Percentiles rank a stretch among this genome's conserved stretches.
Conservation (phyloP, 35 echinoderm and acorn worm species). For the Ophiothrix spiculata region DNA sequence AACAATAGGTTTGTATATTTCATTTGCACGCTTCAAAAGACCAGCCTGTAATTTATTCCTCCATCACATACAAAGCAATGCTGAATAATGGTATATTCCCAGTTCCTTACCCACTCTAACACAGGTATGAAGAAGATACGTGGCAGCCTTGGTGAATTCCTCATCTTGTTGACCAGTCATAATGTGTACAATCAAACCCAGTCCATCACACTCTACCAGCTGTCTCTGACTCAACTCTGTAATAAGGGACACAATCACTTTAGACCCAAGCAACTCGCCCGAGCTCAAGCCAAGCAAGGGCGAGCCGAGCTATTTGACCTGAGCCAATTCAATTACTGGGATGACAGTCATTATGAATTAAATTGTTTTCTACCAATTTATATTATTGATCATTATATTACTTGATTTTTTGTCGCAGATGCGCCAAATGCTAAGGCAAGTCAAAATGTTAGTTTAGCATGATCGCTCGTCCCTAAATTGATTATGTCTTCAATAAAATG, state of each 20-base stretch:
- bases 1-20: no score
- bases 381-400: no score
- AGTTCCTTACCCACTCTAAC: slow-evolving; percentile 38
- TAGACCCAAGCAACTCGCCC: background rate
- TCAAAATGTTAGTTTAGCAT: background rate
- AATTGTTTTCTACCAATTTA: no score
- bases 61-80: no score
- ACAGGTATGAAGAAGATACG: slow-evolving; percentile 65
- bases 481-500: no score
- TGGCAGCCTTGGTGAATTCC: slow-evolving; percentile 70
- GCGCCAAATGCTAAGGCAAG: background rate
- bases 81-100: background rate
- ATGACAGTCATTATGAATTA: no score
- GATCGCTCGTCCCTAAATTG: no score
- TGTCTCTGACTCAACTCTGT: slow-evolving; percentile 64
- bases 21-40: no score
- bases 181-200: slow-evolving; percentile 47
- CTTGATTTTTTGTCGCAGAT: background rate
- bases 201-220: slow-evolving; percentile 58
- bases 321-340: no score
- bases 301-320: no score
- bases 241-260: background rate
- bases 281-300: background rate
- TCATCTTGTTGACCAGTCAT: slow-evolving; percentile 70
- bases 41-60: no score